phyloP scores from a whole-genome alignment of 2,797 vertebrate genomes.

The Phyllotis vaccarum region DNA sequence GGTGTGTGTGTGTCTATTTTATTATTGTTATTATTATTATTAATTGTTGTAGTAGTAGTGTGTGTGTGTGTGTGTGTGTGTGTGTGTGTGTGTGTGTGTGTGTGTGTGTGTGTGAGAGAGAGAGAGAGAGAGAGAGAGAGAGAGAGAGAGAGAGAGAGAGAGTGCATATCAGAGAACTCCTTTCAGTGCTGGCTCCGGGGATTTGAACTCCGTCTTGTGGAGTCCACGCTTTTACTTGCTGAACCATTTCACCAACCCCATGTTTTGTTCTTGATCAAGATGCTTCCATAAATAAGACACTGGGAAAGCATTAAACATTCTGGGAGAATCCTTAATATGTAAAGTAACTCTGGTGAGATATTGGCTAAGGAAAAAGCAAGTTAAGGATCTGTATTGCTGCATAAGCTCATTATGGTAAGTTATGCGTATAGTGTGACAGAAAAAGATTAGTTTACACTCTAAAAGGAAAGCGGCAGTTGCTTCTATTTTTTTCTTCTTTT shows the following conservation, averaged over 20 bases:
- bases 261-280: not conserved
- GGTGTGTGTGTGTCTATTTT: no score
- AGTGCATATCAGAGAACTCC: not conserved
- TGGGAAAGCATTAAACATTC: not conserved
- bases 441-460: not conserved
- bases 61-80: not conserved
- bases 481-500: no score
- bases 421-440: not conserved
- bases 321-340: slow-evolving; percentile 12
- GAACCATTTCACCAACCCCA: not conserved
- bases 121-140: no score
- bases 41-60: no score
- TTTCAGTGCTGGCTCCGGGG: not conserved
- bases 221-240: not conserved
- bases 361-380: not conserved
- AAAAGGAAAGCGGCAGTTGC: slow-evolving; percentile 1
- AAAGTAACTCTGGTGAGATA: not conserved
- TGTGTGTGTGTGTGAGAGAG: not conserved
- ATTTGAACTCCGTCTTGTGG: not conserved
- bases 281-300: not conserved
- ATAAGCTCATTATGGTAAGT: slow-evolving; percentile 8
- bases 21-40: not conserved
- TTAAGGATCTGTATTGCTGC: slow-evolving; percentile 15
- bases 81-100: not conserved
- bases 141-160: no score